Percentiles rank a stretch among this genome's conserved stretches.
Conservation (phyloP, 92 coral and sea anemone genomes). For the Actinostola sp. region DNA sequence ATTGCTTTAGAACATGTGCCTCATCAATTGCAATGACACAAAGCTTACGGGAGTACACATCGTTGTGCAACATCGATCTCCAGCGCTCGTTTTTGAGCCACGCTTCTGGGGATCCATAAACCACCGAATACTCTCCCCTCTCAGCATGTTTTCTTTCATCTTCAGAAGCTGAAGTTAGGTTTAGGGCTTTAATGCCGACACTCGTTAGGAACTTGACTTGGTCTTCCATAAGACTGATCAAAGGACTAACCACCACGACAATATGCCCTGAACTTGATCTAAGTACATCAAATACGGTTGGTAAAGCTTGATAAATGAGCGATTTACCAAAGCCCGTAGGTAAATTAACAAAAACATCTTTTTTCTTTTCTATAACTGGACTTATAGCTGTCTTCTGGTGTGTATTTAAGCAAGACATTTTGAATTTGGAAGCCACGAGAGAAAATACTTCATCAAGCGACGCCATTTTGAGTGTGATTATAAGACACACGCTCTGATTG, state of each 20-base stretch:
- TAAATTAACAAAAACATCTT: too few relatives aligned
- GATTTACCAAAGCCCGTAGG: too few relatives aligned
- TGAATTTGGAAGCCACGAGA: too few relatives aligned
- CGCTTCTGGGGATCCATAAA: conserved; percentile 36
- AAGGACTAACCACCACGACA: conserved; percentile 27
- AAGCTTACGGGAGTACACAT: conserved; percentile 23
- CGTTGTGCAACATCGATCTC: conserved; percentile 32
- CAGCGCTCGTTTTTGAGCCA: conserved; percentile 41
- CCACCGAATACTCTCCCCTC: not conserved
- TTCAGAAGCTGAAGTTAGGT: conserved; percentile 15
- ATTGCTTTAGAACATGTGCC: conserved; percentile 47
- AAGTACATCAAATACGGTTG: conserved; percentile 15
- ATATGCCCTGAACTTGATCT: conserved; percentile 9
- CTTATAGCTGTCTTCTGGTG: too few relatives aligned
- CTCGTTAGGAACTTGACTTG: conserved; percentile 28
- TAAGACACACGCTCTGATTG: too few relatives aligned
- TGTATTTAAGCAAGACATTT: too few relatives aligned
- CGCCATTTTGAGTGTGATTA: too few relatives aligned
- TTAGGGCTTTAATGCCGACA: conserved; percentile 23
- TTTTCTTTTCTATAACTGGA: too few relatives aligned
- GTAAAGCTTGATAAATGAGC: conserved; percentile 30
- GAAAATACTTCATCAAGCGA: too few relatives aligned
- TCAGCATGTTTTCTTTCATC: conserved; percentile 18
- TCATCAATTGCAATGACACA: conserved; percentile 56
- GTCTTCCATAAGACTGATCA: conserved; percentile 24